These are phyloP conservation scores for Cerastis leucographa DNA, from an alignment of 2,888 invertebrate genomes.

Conservation along the genomic window DNA sequence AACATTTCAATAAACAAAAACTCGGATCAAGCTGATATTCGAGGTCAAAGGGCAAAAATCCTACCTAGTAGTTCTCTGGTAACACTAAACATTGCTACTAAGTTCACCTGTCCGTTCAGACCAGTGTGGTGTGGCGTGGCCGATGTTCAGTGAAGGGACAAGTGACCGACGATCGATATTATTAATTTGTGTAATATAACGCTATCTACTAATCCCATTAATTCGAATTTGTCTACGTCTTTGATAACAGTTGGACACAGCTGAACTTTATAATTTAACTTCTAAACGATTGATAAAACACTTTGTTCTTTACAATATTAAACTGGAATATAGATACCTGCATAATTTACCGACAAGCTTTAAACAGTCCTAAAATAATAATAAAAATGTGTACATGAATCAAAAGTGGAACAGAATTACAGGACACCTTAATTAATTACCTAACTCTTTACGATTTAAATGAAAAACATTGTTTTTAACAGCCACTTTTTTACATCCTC, in stretches of 20 bases:
- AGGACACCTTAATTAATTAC: too few relatives aligned
- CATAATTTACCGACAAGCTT: too few relatives aligned
- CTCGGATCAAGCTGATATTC: too few relatives aligned
- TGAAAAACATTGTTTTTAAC: too few relatives aligned
- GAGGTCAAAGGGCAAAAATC: too few relatives aligned
- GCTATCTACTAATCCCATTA: background rate
- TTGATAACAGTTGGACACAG: background rate
- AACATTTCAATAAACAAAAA: too few relatives aligned
- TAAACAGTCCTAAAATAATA: background rate
- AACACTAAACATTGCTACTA: background rate
- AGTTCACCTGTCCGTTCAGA: slow-evolving; percentile 20
- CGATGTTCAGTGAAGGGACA: slow-evolving; percentile 5
- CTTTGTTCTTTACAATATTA: background rate
- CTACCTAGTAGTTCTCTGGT: too few relatives aligned
- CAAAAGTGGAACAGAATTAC: background rate
- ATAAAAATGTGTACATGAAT: background rate
- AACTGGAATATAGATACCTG: background rate
- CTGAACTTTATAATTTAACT: background rate
- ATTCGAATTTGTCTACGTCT: background rate
- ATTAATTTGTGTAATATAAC: slow-evolving; percentile 56
- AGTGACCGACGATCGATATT: slow-evolving; percentile 50
- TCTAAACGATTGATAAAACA: background rate
- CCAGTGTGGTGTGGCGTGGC: slow-evolving; percentile 7
- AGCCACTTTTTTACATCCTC: too few relatives aligned
- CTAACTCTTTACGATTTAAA: too few relatives aligned